A percentile compares a stretch with the other conserved stretches of the same genome.
Evolutionary conservation across 2,888 invertebrate genomes (phyloP).

Genomic region (Drosophila antonietae): DNA sequence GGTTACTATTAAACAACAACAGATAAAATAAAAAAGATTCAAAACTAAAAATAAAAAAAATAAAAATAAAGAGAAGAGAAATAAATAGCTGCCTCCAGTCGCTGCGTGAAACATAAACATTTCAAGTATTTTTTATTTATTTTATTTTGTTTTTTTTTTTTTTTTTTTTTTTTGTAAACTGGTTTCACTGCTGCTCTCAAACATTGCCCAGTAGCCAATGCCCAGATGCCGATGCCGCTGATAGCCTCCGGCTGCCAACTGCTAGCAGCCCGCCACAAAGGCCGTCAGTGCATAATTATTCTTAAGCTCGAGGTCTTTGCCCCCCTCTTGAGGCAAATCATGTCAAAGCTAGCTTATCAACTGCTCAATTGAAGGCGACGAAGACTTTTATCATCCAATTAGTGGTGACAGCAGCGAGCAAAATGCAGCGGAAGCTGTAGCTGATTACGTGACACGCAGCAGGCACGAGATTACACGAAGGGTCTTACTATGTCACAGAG

Average conservation of each 20-base stretch:
- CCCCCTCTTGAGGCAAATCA: constrained; percentile 39
- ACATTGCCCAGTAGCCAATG: constrained; percentile 36
- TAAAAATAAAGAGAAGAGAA: not conserved
- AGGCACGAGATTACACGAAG: not conserved
- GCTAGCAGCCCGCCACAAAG: constrained; percentile 28
- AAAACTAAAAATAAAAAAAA: constrained; percentile 1
- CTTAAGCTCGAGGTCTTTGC: constrained; percentile 58
- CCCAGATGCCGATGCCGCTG: constrained; percentile 4
- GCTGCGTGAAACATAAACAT: constrained; percentile 61
- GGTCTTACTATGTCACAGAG: no score
- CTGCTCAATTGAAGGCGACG: constrained; percentile 57
- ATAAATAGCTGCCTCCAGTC: constrained; percentile 29
- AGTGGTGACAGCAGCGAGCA: not conserved
- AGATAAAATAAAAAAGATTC: not conserved
- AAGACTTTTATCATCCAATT: constrained; percentile 43
- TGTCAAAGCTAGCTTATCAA: constrained; percentile 58
- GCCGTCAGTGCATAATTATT: constrained; percentile 38
- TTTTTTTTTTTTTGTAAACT: constrained; percentile 43
- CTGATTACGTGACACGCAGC: constrained; percentile 20
- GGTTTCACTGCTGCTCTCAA: constrained; percentile 39
- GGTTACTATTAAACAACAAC: constrained; percentile 61
- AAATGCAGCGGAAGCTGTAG: constrained; percentile 5
- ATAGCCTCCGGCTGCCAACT: constrained; percentile 12
- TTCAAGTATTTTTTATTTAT: constrained; percentile 35
- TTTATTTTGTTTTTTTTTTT: constrained; percentile 33